Conservation (phyloP, 2,888 invertebrate genomes). For the Noctua janthe region DNA sequence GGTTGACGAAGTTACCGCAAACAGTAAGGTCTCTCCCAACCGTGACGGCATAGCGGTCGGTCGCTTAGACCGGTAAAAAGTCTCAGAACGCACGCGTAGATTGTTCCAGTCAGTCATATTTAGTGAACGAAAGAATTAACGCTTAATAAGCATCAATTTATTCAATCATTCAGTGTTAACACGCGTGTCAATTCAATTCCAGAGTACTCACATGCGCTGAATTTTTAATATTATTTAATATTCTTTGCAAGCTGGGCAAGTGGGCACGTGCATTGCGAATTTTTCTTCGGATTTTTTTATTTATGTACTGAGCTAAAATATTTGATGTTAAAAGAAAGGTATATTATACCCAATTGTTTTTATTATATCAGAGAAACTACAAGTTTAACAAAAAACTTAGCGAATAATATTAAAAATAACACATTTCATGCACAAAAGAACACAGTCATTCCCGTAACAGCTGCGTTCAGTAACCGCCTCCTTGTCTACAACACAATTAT, state of each 20-base stretch:
- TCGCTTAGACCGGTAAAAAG: slow-evolving; percentile 64
- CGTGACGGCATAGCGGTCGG: slow-evolving; percentile 78
- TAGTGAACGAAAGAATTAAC: slow-evolving; percentile 32
- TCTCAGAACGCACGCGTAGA: slow-evolving; percentile 20
- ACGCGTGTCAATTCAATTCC: slow-evolving; percentile 40
- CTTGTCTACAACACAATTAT: slow-evolving; percentile 56
- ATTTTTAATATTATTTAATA: slow-evolving; percentile 23
- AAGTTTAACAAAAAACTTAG: background rate
- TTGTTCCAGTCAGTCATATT: slow-evolving; percentile 21
- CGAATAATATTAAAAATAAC: background rate
- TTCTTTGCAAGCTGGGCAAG: background rate
- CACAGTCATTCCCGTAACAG: slow-evolving; percentile 9
- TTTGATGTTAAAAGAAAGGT: background rate
- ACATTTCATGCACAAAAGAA: background rate
- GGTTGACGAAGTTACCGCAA: slow-evolving; percentile 63
- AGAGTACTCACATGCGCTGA: slow-evolving; percentile 28
- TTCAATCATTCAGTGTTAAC: slow-evolving; percentile 48
- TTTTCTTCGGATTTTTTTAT: slow-evolving; percentile 16
- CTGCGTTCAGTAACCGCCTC: slow-evolving; percentile 32
- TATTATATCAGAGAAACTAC: background rate
- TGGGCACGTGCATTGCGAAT: background rate
- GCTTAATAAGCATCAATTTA: slow-evolving; percentile 55
- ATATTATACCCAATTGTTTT: background rate
- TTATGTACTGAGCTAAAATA: background rate
- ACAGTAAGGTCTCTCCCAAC: slow-evolving; percentile 71